Evolutionary conservation across 1,140 invertebrate species (phyloP).

Genomic region (Solenopsis invicta): DNA sequence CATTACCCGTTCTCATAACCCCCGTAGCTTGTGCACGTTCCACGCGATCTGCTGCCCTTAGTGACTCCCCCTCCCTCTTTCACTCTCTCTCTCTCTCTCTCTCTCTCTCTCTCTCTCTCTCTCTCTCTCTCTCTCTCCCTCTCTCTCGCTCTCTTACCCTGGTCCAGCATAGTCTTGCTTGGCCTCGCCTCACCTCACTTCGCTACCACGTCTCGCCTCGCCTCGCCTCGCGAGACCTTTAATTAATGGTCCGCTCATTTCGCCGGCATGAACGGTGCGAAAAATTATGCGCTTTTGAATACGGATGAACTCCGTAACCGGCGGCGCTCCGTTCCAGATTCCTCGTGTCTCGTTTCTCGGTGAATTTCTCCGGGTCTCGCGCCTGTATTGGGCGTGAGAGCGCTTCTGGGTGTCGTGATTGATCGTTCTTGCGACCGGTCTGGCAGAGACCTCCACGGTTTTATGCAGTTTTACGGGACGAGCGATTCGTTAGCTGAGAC

Average conservation of each 20-base stretch:
- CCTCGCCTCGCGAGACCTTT: conserved; percentile 70
- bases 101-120: conserved; percentile 1
- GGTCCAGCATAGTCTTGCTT: neutral
- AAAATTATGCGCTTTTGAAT: conserved; percentile 81
- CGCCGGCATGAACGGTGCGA: conserved; percentile 66
- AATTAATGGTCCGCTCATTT: conserved; percentile 81
- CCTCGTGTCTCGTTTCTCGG: conserved; percentile 38
- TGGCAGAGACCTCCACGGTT: conserved; percentile 52
- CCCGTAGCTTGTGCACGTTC: conserved; percentile 23
- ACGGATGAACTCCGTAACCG: conserved; percentile 71
- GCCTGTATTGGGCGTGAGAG: conserved; percentile 45
- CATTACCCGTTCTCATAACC: conserved; percentile 72
- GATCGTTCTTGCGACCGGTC: conserved; percentile 24
- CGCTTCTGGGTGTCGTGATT: conserved; percentile 55
- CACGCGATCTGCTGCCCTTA: conserved; percentile 55
- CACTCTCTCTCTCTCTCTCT: neutral
- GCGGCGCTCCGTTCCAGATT: conserved; percentile 14
- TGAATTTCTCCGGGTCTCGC: conserved; percentile 23
- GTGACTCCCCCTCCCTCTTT: conserved; percentile 28
- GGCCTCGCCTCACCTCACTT: neutral
- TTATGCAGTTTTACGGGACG: conserved; percentile 64
- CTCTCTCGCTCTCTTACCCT: conserved; percentile 33
- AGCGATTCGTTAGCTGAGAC: conserved; percentile 59
- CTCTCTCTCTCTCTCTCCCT: too few relatives aligned
- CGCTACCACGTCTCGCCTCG: neutral